Percentiles rank a stretch among this genome's conserved stretches.
Evolutionary conservation across 2,888 invertebrate genomes (phyloP).

Genomic region (Parnassius mnemosyne): DNA sequence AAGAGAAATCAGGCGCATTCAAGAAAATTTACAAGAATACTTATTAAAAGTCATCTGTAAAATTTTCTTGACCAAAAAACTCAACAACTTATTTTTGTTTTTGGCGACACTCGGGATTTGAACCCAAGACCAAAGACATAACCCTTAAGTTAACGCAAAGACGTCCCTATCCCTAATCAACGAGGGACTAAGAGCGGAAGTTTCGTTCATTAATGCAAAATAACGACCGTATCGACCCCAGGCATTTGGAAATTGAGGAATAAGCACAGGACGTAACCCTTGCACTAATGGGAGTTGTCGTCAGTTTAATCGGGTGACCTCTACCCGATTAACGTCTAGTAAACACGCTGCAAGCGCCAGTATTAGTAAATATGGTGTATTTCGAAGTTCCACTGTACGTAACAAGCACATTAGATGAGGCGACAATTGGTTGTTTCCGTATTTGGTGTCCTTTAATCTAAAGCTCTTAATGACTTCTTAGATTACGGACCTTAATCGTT

Average conservation of each 20-base stretch:
- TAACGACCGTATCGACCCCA: conserved; percentile 66
- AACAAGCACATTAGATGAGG: not conserved
- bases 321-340: conserved; percentile 45
- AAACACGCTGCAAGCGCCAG: conserved; percentile 22
- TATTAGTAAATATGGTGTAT: conserved; percentile 1
- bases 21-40: no score
- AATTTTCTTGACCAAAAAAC: no score
- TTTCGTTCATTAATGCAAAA: conserved; percentile 69
- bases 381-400: not conserved
- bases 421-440: not conserved
- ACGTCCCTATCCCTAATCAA: conserved; percentile 65
- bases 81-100: no score
- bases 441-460: not conserved
- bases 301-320: conserved; percentile 52
- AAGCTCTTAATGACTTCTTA: no score
- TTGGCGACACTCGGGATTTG: no score
- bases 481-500: no score
- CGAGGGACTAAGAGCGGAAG: conserved; percentile 58
- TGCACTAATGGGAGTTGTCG: conserved; percentile 61
- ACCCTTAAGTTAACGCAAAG: conserved; percentile 49
- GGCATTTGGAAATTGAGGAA: conserved; percentile 52
- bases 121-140: no score
- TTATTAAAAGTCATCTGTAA: no score
- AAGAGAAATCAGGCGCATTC: no score
- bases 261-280: conserved; percentile 52